Conservation (phyloP, 1,140 invertebrate genomes). For the Chironomus striatipennis region DNA sequence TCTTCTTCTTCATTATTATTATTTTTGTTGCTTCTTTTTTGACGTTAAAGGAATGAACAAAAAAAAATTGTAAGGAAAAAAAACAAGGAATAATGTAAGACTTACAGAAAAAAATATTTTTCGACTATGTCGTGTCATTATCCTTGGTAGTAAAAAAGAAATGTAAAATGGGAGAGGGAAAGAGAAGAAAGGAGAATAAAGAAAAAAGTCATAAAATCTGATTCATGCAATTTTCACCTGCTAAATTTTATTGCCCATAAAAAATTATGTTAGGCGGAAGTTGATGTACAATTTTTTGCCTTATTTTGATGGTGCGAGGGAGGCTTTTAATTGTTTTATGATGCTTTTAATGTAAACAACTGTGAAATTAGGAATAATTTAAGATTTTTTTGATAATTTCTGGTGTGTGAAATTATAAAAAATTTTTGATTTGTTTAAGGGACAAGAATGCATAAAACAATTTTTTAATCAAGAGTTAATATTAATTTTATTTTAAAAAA, state of each 20-base stretch:
- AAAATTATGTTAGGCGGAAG: conserved; percentile 1
- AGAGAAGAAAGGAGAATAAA: too few species aligned
- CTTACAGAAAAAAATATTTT: background rate
- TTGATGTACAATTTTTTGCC: background rate
- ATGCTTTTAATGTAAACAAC: too few species aligned
- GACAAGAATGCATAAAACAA: too few species aligned
- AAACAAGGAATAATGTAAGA: background rate
- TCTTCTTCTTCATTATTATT: background rate
- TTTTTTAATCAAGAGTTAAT: too few species aligned
- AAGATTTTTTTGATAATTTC: too few species aligned
- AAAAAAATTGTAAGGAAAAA: background rate
- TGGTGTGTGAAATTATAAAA: too few species aligned
- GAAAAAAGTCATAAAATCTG: conserved; percentile 14
- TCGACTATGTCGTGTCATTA: conserved; percentile 1
- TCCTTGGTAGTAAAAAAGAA: background rate
- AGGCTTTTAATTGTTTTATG: background rate
- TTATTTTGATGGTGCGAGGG: background rate
- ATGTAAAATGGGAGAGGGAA: too few species aligned
- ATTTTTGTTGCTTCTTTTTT: too few species aligned
- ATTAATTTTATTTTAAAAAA: too few species aligned
- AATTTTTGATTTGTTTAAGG: too few species aligned
- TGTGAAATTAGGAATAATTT: too few species aligned
- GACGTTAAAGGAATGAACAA: too few species aligned
- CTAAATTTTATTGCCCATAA: conserved; percentile 19
- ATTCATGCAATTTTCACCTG: conserved; percentile 18